These are phyloP conservation scores for Enteromius argenteus DNA, from an alignment of 2,797 vertebrate genomes.

Conservation along the genomic window DNA sequence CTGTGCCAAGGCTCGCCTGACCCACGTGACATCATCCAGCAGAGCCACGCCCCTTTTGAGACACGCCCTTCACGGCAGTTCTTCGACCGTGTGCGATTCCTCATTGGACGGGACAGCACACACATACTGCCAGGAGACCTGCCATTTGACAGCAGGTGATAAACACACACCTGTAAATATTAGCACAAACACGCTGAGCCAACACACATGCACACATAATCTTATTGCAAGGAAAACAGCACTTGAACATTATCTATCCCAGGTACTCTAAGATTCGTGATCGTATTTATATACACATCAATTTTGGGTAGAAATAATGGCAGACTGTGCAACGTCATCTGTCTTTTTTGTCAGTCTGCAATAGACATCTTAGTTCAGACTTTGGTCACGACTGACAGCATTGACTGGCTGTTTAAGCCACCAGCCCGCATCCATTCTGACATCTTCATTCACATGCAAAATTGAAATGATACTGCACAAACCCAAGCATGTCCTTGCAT, in stretches of 20 bases:
- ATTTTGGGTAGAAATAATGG: background rate
- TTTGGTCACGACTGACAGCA: conserved; percentile 18
- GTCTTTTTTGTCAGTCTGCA: background rate
- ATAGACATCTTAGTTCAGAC: conserved; percentile 8
- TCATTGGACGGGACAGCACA: conserved; percentile 86
- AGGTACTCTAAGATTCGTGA: background rate
- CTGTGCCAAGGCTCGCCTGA: conserved; percentile 89
- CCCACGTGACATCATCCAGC: conserved; percentile 87
- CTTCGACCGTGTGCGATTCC: conserved; percentile 85
- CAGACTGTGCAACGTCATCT: background rate
- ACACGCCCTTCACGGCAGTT: conserved; percentile 82
- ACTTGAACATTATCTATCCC: background rate
- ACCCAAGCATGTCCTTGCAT: conserved; percentile 12
- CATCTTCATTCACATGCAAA: conserved; percentile 24
- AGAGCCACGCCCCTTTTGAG: conserved; percentile 80
- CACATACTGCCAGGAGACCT: conserved; percentile 85
- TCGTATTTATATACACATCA: background rate
- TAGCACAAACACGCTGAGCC: background rate
- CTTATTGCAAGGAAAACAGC: background rate
- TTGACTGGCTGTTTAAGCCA: background rate
- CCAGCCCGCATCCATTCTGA: background rate
- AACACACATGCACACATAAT: conserved; percentile 26
- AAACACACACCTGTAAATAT: conserved; percentile 24
- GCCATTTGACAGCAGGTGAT: conserved; percentile 86
- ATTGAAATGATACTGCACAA: conserved; percentile 4